These are phyloP conservation scores for Teleiodes luculella DNA, from an alignment of 2,888 invertebrate species.

Conservation along the genomic window DNA sequence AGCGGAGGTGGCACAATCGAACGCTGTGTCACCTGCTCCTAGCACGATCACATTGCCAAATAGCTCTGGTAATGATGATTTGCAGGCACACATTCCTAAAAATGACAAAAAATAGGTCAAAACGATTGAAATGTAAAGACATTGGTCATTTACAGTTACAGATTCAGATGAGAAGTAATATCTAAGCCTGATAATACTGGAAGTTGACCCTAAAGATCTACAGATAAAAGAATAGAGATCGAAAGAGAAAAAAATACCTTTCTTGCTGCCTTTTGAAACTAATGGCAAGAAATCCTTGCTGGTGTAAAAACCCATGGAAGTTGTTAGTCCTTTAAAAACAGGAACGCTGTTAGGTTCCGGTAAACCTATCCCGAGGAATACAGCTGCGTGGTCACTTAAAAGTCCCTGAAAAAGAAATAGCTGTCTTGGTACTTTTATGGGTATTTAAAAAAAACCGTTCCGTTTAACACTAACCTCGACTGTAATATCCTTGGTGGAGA, in stretches of 20 bases:
- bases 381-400: slow-evolving; percentile 82
- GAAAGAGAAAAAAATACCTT: slow-evolving; percentile 71
- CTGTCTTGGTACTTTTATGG: no score
- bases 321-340: slow-evolving; percentile 85
- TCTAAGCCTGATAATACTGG: no score
- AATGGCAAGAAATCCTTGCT: slow-evolving; percentile 95
- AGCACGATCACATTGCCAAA: slow-evolving; percentile 93
- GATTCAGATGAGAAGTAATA: no score
- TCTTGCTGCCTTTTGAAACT: slow-evolving; percentile 93
- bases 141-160: no score
- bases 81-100: slow-evolving; percentile 90
- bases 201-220: no score
- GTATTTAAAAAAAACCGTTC: no score
- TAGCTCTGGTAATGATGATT: slow-evolving; percentile 84
- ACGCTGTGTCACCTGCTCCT: slow-evolving; percentile 99
- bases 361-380: slow-evolving; percentile 92
- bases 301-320: slow-evolving; percentile 93
- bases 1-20: slow-evolving; percentile 99
- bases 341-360: slow-evolving; percentile 92
- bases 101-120: not conserved
- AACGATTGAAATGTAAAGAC: no score
- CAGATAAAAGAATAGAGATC: no score
- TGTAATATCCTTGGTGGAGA: slow-evolving; percentile 86
- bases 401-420: slow-evolving; percentile 71
- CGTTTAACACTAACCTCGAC: slow-evolving; percentile 81